Conservation (phyloP, 1,140 invertebrate genomes). For the Cephus cinctus region DNA sequence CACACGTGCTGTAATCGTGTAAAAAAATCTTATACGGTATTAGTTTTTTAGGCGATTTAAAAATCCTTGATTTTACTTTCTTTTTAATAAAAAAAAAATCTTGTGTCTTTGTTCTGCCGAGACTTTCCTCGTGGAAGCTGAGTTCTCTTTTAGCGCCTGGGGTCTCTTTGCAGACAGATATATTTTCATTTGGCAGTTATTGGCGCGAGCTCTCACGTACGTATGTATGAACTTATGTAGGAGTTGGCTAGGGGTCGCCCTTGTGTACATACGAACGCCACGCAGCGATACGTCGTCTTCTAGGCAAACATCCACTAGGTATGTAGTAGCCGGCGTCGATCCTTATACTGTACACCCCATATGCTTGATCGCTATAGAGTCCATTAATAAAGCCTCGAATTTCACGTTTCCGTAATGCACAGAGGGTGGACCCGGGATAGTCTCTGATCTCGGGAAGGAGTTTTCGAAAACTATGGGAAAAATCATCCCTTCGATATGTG, state of each 20-base stretch:
- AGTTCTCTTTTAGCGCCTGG: constrained; percentile 20
- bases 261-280: constrained; percentile 35
- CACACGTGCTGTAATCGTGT: too few species aligned
- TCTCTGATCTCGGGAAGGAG: too few species aligned
- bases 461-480: too few species aligned
- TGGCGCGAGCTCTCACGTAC: constrained; percentile 35
- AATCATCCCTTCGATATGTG: too few species aligned
- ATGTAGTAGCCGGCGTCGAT: constrained; percentile 16
- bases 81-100: too few species aligned
- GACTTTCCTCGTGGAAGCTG: too few species aligned
- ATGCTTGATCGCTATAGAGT: constrained; percentile 37
- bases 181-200: constrained; percentile 58
- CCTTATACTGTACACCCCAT: constrained; percentile 22
- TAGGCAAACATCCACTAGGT: constrained; percentile 34
- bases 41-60: too few species aligned
- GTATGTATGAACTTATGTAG: constrained; percentile 1
- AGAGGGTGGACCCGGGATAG: too few species aligned
- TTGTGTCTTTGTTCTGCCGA: constrained; percentile 12
- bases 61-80: constrained; percentile 10
- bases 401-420: constrained; percentile 39
- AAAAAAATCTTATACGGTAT: too few species aligned
- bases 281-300: constrained; percentile 32
- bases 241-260: constrained; percentile 15
- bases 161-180: constrained; percentile 52
- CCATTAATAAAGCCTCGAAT: constrained; percentile 54